Base-by-base conservation (phyloP, 2,888 invertebrate species). In the Aleiodes testaceus region DNA sequence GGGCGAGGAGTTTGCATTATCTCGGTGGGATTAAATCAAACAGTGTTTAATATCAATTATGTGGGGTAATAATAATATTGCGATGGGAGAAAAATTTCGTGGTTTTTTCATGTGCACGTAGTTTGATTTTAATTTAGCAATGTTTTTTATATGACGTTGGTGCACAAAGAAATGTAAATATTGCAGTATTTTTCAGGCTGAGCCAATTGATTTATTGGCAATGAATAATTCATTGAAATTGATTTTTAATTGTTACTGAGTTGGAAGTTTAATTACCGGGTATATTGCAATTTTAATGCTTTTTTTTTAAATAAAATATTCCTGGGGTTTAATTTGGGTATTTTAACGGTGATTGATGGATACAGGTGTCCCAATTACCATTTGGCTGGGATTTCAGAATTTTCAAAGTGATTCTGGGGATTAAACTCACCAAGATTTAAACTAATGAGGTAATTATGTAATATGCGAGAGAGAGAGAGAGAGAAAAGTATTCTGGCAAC, bases 371-470 rank as follows among this genome's bases (percentile, higher is more conserved):
- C 2, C 22, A 53, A 53, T 53, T 53, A 53, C 22, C 9, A 16
- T 59, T 59, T 59, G 59, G 59, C 59, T 36, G 12, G 36, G 20
- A 59, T 59, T 36, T 59, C 18, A 42, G 59, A 36, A 36, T 59
- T 59, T 42, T 59, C 36, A 36, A 42, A 59, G 59, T 42, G 59
- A 59, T 59, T 59, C 36, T 3, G 18, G 4, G 59, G 16, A 59
- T 59, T 59, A 59, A 74, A 77, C 74, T 72, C 77, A 75, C 75
- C 64, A 70, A 73, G 70, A 53, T 26, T 53, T 53, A 53, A 59
- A 59, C 74, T 79, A 78, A 80, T 80, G 77, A 78, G 78, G 75
- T 78, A 75, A 80, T 78, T 79, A 78, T 76, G 76, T 74, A 75
- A 80, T 79, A 76, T 78, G 75, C 72, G 64, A 26, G 12, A 55